Evolutionary conservation across 2,797 vertebrate species (phyloP).

Genomic region (Oceanodroma leucorhoa): DNA sequence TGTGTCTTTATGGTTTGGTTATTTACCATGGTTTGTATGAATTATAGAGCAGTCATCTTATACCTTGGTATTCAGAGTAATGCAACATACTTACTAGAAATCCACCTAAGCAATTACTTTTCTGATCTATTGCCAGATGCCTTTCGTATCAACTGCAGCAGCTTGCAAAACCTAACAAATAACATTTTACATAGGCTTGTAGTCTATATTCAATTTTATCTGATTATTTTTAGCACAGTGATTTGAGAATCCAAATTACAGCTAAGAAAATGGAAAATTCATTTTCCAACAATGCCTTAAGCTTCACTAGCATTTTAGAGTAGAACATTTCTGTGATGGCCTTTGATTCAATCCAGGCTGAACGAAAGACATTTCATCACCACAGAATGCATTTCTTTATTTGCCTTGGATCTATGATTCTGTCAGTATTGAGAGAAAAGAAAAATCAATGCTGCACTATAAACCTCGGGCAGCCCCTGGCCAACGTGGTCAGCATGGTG

Average conservation of each 20-base stretch:
- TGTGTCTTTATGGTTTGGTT: not conserved
- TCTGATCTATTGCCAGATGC: constrained; percentile 46
- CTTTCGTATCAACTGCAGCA: constrained; percentile 38
- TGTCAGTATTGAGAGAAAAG: constrained; percentile 95
- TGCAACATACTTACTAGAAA: constrained; percentile 25
- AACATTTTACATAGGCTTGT: constrained; percentile 63
- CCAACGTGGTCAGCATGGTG: constrained; percentile 83
- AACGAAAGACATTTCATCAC: constrained; percentile 85
- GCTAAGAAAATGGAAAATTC: constrained; percentile 77
- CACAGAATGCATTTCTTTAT: constrained; percentile 88
- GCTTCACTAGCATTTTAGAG: constrained; percentile 74
- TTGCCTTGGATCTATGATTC: constrained; percentile 95
- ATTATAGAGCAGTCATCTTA: not conserved
- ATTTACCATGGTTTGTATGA: not conserved
- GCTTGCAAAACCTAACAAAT: constrained; percentile 45
- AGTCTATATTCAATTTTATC: constrained; percentile 65
- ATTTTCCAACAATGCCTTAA: constrained; percentile 78
- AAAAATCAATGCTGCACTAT: constrained; percentile 94
- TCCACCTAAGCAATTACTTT: constrained; percentile 57
- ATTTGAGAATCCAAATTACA: constrained; percentile 85
- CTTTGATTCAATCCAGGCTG: constrained; percentile 82
- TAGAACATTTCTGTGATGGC: constrained; percentile 78
- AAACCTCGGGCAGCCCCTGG: constrained; percentile 83
- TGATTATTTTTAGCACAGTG: constrained; percentile 70
- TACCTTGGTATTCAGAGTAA: constrained; percentile 20